Conservation (phyloP, 2,888 invertebrate genomes). For the Ochropacha duplaris region DNA sequence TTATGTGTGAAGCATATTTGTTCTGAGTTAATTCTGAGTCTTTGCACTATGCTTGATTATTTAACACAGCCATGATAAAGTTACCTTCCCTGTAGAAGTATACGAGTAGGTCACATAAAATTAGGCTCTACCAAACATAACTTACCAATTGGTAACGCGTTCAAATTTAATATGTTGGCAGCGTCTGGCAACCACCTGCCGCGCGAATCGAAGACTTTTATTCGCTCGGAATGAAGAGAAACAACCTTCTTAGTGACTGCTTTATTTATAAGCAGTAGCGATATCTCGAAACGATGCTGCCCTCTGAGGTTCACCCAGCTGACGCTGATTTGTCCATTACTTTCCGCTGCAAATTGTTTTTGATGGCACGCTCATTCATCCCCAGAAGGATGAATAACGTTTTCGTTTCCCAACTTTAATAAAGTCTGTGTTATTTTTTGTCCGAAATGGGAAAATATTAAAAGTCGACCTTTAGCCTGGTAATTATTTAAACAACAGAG, state of each 20-base stretch:
- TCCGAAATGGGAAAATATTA: conserved; percentile 17
- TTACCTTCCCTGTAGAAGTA: too few relatives aligned
- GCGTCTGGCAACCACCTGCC: neutral
- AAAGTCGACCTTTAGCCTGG: conserved; percentile 33
- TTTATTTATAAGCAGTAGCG: neutral
- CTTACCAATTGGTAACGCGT: neutral
- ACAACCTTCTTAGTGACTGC: neutral
- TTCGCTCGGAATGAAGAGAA: neutral
- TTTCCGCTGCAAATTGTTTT: conserved; percentile 13
- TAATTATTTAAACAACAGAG: conserved; percentile 57
- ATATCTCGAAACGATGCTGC: neutral
- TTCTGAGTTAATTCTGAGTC: too few relatives aligned
- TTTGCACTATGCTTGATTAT: too few relatives aligned
- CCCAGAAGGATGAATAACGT: conserved; percentile 15
- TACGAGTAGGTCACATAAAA: neutral
- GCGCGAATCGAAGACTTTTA: neutral
- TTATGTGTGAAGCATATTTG: too few relatives aligned
- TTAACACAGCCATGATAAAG: too few relatives aligned
- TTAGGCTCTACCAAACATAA: neutral
- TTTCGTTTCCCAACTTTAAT: conserved; percentile 26
- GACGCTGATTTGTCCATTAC: conserved; percentile 32
- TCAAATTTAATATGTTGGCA: neutral
- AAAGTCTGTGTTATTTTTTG: neutral
- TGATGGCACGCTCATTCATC: conserved; percentile 1
- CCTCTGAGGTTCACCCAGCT: neutral